Base-by-base conservation (phyloP, 2,888 invertebrate species). In the Slavum lentiscoides region DNA sequence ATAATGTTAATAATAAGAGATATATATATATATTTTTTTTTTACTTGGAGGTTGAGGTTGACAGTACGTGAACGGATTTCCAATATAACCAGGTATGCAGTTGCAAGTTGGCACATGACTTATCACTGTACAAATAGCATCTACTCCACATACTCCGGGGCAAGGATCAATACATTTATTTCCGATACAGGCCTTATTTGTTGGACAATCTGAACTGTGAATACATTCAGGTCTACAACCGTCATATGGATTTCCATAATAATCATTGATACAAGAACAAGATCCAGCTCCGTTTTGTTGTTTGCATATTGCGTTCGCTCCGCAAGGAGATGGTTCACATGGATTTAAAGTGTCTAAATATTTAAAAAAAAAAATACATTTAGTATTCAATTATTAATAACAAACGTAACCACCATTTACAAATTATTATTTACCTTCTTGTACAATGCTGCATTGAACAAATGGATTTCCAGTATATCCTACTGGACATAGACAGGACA, bases 391-490 rank as follows among this genome's bases (percentile, higher is more conserved):
- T 30, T 43, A 7, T 43, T 43, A 62, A 73, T 8, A 2, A 19
- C 39, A 2, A 2, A 62, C 3, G 13, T 49, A 1, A 15, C 6
- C 43, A 9, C 11, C 13, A 49, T 59, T 62, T 49, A 43, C 1
- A 55, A 68, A 67, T 30, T 55, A 64, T 68, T 72, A 23, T 89
- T 86, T 62, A 89, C 87, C 85, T 90, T 88, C 85, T 90, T 88
- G 87, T 85, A 90, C 89, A 75, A 87, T 87, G 76, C 91, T 87
- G 85, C 94, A 94, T 85, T 93, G 93, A 59, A 93, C 90, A 84
- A 94, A 94, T 70, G 94, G 93, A 88, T 94, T 93, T 82, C 95
- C 96, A 13, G 91, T 92, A 86, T 89, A 94, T 84, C 93, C 93
- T 55, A 89, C 87, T 43, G 89, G 89, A 85, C 96, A 96, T 11